A percentile compares a stretch with the other conserved stretches of the same genome.
Conservation (phyloP, 2,797 vertebrate species). For the Antrozous pallidus region DNA sequence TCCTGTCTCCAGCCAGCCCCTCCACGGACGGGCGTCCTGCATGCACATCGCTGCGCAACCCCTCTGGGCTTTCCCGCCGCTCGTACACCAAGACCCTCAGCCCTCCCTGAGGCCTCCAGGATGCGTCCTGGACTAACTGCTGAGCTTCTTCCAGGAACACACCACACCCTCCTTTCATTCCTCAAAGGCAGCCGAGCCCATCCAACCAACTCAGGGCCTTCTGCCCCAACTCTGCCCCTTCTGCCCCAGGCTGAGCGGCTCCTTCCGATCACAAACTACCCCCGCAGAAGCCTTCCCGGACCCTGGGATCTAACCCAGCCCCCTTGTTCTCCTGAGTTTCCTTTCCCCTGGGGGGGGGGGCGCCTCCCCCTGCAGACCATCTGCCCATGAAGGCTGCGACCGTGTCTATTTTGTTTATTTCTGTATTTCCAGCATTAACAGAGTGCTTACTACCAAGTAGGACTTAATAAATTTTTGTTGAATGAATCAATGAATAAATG, state of each 20-base stretch:
- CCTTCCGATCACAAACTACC: background rate
- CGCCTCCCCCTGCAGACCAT: background rate
- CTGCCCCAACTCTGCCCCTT: background rate
- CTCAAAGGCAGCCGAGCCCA: background rate
- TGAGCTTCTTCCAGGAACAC: background rate
- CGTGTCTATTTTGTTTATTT: background rate
- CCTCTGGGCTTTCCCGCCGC: background rate
- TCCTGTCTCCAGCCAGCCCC: background rate
- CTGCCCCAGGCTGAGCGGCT: background rate
- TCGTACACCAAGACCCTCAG: background rate
- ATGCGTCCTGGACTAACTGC: background rate
- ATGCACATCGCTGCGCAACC: background rate
- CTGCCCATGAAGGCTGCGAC: background rate
- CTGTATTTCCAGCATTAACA: background rate
- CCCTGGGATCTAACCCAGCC: background rate
- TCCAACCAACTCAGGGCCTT: background rate
- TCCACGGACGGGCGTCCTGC: background rate
- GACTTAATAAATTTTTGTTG: background rate
- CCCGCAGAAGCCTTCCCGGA: background rate
- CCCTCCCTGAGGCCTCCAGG: background rate
- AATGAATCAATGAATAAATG: slow-evolving; percentile 26
- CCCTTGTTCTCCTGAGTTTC: background rate
- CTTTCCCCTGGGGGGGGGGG: background rate
- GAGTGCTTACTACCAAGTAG: background rate
- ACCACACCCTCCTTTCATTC: background rate